Evolutionary conservation across 1,140 invertebrate genomes (phyloP), one percentile per base, ranked within the genome.

Genomic region (Saxidomus purpurata): DNA sequence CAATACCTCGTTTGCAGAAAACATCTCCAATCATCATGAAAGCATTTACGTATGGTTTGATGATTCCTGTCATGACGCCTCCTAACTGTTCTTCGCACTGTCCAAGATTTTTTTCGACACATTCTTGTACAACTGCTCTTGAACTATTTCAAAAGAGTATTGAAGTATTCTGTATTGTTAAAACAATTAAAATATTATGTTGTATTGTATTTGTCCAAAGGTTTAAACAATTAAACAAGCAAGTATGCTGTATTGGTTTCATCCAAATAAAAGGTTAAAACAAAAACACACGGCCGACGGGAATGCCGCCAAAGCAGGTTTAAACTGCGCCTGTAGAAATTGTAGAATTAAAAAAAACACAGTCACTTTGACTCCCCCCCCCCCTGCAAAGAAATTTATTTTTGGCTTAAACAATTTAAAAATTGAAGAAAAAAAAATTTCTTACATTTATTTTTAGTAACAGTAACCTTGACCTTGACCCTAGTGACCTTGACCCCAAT

Each of bases 91-190:
- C 19, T 36, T 52, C 47, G 49, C 83, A 85, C 4, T n/a, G 9
- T 3, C 34, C 36, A 22, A 85, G 47, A 38, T 85, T 71, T 52
- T 15, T 55, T 34, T 85, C 83, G 19, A 85, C 83, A 74, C 83
- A 85, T 49, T 43, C 6, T n/a, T 76, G 67, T 8, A 84, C 81
- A 25, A 59, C 59, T 38, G 67, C 61, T 31, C 47, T 69, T 1
- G 63, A 11, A 28, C 63, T 84, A 19, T 11, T 38, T 19, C n/a
- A 34, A 28, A 69, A 34, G 3, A 69, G 28, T 8, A 31, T n/a
- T 63, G 61, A 9, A n/a, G 13, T 8, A 8, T 17, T 9, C 8
- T 63, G 25, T n/a, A 63, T n/a, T 13, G 9, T 17, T 25, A n/a
- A 63, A 17, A 17, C 61, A 9, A n/a, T n/a, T n/a, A 28, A 13